Conservation (phyloP, 2,888 invertebrate species). For the Zeuzera pyrina region DNA sequence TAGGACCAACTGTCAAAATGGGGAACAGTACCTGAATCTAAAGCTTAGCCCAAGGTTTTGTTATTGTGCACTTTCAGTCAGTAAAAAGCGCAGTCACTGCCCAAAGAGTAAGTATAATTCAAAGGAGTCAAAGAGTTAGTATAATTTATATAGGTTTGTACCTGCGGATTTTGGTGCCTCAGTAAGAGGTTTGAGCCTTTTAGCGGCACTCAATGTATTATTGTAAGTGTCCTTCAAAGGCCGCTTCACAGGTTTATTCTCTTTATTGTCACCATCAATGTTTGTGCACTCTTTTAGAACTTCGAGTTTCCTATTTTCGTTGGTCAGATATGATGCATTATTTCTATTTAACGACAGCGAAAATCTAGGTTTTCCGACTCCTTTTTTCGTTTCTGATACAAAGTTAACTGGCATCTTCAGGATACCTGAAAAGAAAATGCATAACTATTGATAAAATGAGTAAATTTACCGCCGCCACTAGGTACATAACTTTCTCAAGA, state of each 20-base stretch:
- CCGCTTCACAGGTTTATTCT: slow-evolving; percentile 56
- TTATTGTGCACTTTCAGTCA: no score
- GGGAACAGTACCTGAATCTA: no score
- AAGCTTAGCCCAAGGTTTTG: no score
- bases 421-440: slow-evolving; percentile 47
- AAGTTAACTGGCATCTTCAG: slow-evolving; percentile 72
- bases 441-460: slow-evolving; percentile 5
- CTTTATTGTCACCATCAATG: slow-evolving; percentile 40
- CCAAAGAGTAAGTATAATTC: no score
- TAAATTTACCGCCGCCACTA: slow-evolving; percentile 14
- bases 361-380: slow-evolving; percentile 54
- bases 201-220: slow-evolving; percentile 56
- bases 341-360: slow-evolving; percentile 57
- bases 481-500: slow-evolving; percentile 45
- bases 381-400: slow-evolving; percentile 56
- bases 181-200: slow-evolving; percentile 50
- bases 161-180: slow-evolving; percentile 41
- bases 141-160: slow-evolving; percentile 20
- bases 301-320: slow-evolving; percentile 38
- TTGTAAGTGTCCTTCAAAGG: slow-evolving; percentile 43
- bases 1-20: no score
- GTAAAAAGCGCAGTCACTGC: background rate
- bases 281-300: slow-evolving; percentile 32
- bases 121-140: no score
- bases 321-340: slow-evolving; percentile 53